These are phyloP conservation scores for Silurus lanzhouensis DNA, from an alignment of 2,797 vertebrate genomes.

Conservation along the genomic window DNA sequence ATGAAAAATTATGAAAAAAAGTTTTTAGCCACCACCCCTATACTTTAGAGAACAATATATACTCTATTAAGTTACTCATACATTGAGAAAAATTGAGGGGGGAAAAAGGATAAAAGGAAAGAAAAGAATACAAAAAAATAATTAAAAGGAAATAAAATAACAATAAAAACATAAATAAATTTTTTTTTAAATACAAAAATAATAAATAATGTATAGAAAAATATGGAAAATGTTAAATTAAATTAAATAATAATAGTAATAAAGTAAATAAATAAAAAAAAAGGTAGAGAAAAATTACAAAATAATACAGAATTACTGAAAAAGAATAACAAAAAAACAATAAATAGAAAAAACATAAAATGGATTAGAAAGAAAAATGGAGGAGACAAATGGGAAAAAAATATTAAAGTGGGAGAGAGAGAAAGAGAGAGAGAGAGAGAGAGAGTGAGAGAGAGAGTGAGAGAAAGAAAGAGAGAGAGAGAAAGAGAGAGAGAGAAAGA, in stretches of 20 bases:
- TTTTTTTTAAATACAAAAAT: no score
- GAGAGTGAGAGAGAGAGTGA: not conserved
- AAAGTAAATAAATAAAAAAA: no score
- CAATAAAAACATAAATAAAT: no score
- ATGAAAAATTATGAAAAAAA: not conserved
- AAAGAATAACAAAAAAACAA: no score
- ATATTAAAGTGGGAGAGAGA: not conserved
- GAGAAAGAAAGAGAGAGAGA: not conserved
- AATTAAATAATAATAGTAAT: no score
- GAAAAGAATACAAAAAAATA: not conserved
- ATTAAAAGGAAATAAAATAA: no score
- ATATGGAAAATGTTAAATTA: no score
- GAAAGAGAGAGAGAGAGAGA: not conserved
- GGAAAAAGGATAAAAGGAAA: not conserved
- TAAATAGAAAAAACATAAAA: no score
- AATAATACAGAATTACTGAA: no score
- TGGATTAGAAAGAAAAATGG: no score
- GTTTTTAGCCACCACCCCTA: not conserved
- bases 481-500: not conserved
- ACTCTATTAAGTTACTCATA: not conserved
- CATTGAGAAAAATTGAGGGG: not conserved
- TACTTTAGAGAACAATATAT: not conserved
- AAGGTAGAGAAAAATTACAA: no score
- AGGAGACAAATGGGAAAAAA: not conserved
- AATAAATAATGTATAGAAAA: no score